Base-by-base conservation (phyloP, 1,140 invertebrate genomes). In the Orius laevigatus region DNA sequence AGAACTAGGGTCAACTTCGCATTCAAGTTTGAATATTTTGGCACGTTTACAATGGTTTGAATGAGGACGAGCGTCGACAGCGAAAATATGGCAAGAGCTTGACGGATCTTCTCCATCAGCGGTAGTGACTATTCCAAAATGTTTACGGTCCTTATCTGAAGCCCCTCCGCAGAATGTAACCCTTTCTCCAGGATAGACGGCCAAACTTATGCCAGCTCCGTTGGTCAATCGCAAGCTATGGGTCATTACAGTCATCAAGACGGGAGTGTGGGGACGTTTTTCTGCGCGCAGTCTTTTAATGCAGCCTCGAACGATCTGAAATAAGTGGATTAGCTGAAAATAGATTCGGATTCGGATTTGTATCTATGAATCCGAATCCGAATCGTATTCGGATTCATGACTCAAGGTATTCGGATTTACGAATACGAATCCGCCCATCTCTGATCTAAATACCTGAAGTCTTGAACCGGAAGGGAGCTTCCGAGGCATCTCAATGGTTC, bases 51-150 rank as follows among this genome's bases (percentile, higher is more conserved):
- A 63, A 67, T 95, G 91, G 31, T 79, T 74, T 33, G 71, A 70
- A 62, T 93, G 82, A 62, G 92, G 84, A 59, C 87, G 80, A 0
- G 84, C 77, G 59, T 95, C 87, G 11, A 93, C 82, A 52, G 86
- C 88, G 63, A 97, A 97, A 0, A 95, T 87, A 64, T 97, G 91
- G 61, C 91, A 95, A 34, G 89, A 92, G 60, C 86, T 87, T 10
- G 86, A 88, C 1, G 81, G 47, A 56, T 61, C 58, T 52, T 64
- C 62, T 18, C 58, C 58, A 45, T 60, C 49, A 53, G 82, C 80
- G 55, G 80, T 80, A 1, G 90, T 95, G 0, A 95, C 80, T 40
- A 95, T 72, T 4, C 90, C 90, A 62, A 95, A 95, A 64, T 89
- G 93, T 38, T 86, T 72, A 56, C 86, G 80, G 57, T 93, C 88